Evolutionary conservation across 2,888 invertebrate species (phyloP).

Genomic region (Metallyticus violacea): DNA sequence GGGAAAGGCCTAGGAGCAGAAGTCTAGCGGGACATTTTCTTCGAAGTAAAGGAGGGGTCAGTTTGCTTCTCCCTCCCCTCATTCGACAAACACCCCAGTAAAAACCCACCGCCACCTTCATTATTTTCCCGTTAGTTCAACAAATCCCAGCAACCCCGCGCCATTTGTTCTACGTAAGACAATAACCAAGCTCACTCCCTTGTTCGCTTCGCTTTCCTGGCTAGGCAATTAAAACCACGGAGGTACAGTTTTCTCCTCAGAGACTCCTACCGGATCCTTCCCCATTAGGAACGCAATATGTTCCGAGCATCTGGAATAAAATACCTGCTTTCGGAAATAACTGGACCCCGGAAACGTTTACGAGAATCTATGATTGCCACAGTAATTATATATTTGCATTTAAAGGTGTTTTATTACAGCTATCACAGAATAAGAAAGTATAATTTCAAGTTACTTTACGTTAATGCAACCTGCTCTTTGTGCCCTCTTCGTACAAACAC

Average conservation of each 20-base stretch:
- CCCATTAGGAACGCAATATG: not conserved
- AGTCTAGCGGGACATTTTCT: not conserved
- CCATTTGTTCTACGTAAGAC: not conserved
- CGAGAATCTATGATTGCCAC: too few species aligned
- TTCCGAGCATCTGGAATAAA: not conserved
- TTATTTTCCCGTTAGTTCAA: conserved; percentile 11
- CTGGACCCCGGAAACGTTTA: not conserved
- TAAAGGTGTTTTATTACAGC: too few species aligned
- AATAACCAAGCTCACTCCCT: not conserved
- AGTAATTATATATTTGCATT: too few species aligned
- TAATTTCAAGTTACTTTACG: too few species aligned
- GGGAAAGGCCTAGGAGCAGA: too few species aligned
- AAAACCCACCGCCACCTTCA: not conserved
- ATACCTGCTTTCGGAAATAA: not conserved
- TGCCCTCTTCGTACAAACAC: too few species aligned
- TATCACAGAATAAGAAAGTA: too few species aligned
- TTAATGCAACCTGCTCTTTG: too few species aligned
- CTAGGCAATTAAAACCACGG: not conserved
- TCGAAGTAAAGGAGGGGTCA: not conserved
- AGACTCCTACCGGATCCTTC: not conserved
- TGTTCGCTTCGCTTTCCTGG: not conserved
- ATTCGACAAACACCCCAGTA: not conserved
- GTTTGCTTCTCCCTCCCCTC: not conserved
- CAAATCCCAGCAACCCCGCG: not conserved
- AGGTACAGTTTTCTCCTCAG: not conserved